Evolutionary conservation across 1,140 invertebrate species (phyloP).

Genomic region (Atta colombica): DNA sequence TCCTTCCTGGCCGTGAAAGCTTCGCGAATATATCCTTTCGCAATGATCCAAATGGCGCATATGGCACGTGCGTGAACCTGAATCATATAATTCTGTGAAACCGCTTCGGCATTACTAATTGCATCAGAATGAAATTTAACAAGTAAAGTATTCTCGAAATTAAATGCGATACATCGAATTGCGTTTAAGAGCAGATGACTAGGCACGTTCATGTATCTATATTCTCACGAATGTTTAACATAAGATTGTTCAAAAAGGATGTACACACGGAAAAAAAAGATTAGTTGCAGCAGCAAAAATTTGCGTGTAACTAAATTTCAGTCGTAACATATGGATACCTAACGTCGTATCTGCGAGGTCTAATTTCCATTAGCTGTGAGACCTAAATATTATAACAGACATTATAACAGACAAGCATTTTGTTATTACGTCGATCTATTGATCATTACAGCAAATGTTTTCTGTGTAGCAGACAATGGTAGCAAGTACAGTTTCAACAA

Average conservation of each 20-base stretch:
- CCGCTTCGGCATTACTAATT: not conserved
- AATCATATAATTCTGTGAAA: slow-evolving; percentile 14
- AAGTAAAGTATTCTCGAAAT: not conserved
- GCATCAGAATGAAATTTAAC: slow-evolving; percentile 4
- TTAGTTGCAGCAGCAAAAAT: no score
- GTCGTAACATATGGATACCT: no score
- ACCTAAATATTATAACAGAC: no score
- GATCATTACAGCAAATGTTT: no score
- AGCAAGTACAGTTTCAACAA: no score
- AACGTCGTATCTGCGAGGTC: no score
- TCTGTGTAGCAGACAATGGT: no score
- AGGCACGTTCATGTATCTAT: not conserved
- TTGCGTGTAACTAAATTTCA: no score
- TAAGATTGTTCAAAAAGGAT: not conserved
- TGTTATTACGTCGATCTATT: no score
- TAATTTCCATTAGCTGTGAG: no score
- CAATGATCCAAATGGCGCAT: slow-evolving; percentile 35
- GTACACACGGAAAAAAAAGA: no score
- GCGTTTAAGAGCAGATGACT: not conserved
- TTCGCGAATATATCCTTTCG: slow-evolving; percentile 12
- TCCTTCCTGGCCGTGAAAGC: slow-evolving; percentile 35
- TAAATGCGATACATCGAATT: not conserved
- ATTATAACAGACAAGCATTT: no score
- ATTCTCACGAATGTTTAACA: not conserved
- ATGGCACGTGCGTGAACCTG: slow-evolving; percentile 20